These are phyloP conservation scores for Drosophila tanythrix DNA, from an alignment of 2,888 invertebrate species.

Conservation along the genomic window DNA sequence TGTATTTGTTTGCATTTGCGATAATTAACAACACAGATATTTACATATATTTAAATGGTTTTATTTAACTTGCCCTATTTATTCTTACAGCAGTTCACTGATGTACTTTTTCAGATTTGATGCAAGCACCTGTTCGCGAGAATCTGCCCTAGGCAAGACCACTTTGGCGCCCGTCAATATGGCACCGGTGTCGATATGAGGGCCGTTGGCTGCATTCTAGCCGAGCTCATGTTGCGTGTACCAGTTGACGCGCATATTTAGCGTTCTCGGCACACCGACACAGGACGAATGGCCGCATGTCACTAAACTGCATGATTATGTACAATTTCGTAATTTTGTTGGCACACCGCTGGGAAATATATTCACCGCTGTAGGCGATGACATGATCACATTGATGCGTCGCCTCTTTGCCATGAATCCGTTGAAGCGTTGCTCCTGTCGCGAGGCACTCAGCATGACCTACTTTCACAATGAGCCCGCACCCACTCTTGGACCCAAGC, in stretches of 20 bases:
- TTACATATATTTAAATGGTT: too few species aligned
- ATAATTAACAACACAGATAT: too few species aligned
- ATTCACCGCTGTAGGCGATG: constrained; percentile 97
- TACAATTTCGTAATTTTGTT: constrained; percentile 95
- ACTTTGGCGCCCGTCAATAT: constrained; percentile 97
- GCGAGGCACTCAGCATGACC: constrained; percentile 93
- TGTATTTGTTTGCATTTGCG: too few species aligned
- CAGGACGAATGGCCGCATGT: constrained; percentile 96
- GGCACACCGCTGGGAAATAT: constrained; percentile 95
- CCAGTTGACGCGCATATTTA: constrained; percentile 98
- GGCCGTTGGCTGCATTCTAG: constrained; percentile 99
- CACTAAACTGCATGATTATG: constrained; percentile 93
- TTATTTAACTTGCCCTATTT: too few species aligned
- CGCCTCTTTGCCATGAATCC: constrained; percentile 93
- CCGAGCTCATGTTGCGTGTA: constrained; percentile 94
- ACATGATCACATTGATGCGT: constrained; percentile 92
- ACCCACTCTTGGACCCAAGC: constrained; percentile 92
- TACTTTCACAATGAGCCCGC: constrained; percentile 96
- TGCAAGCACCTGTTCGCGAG: too few species aligned
- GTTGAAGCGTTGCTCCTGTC: constrained; percentile 91
- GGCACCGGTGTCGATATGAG: constrained; percentile 99
- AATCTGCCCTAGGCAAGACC: too few species aligned
- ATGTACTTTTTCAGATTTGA: too few species aligned
- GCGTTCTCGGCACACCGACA: constrained; percentile 96
- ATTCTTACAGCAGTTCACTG: too few species aligned